Conservation (phyloP, 2,888 invertebrate genomes). For the Leptarthrus brevirostris region DNA sequence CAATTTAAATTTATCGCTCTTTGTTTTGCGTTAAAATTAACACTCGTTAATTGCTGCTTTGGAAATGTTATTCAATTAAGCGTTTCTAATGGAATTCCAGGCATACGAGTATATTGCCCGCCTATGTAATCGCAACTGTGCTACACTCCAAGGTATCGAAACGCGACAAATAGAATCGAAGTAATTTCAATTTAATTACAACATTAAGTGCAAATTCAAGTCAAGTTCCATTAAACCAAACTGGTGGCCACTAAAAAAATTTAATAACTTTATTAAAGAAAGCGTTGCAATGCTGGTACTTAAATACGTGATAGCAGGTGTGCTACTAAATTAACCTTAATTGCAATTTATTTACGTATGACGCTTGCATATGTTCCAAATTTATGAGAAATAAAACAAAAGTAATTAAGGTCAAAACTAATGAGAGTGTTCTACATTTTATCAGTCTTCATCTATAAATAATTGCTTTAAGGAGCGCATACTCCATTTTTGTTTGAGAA, state of each 20-base stretch:
- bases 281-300: too few species aligned
- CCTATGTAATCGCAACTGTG: constrained; percentile 13
- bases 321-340: too few species aligned
- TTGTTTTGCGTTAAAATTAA: constrained; percentile 41
- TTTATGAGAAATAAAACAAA: too few species aligned
- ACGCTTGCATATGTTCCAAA: too few species aligned
- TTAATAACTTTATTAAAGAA: neutral
- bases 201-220: constrained; percentile 25
- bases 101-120: constrained; percentile 11
- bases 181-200: constrained; percentile 24
- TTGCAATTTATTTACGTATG: too few species aligned
- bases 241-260: neutral
- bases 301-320: too few species aligned
- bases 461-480: too few species aligned
- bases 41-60: constrained; percentile 30
- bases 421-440: too few species aligned
- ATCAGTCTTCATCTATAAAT: too few species aligned
- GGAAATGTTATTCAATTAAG: constrained; percentile 39
- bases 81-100: constrained; percentile 25
- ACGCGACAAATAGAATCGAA: neutral
- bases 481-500: too few species aligned
- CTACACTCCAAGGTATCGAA: neutral
- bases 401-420: too few species aligned
- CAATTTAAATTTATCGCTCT: constrained; percentile 46
- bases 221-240: neutral